A percentile compares a stretch with the other conserved stretches of the same genome.
Evolutionary conservation across 2,888 invertebrate species (phyloP).

Genomic region (Meta bourneti): DNA sequence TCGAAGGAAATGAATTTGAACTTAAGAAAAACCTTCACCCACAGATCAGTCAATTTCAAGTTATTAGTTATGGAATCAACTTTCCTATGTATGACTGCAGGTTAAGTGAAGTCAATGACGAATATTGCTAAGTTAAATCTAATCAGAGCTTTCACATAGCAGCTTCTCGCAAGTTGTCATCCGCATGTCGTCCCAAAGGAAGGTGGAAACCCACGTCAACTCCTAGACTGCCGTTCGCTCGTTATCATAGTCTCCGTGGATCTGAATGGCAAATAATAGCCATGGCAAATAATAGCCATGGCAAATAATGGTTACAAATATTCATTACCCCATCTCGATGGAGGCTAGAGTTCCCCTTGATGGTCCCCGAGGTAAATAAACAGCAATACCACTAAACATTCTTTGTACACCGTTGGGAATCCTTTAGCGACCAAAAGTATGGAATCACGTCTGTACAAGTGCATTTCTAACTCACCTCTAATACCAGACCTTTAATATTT

Average conservation of each 20-base stretch:
- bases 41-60: neutral
- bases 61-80: neutral
- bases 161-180: neutral
- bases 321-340: neutral
- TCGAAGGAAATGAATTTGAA: no score
- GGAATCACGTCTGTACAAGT: slow-evolving; percentile 12
- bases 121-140: neutral
- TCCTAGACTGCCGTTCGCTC: neutral
- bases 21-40: no score
- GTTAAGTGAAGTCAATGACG: neutral
- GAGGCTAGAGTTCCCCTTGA: neutral
- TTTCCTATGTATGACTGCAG: neutral
- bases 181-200: neutral
- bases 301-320: slow-evolving; percentile 5
- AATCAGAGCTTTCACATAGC: neutral
- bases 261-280: neutral
- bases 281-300: neutral
- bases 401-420: slow-evolving; percentile 7
- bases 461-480: slow-evolving; percentile 54
- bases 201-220: no score
- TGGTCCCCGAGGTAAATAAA: slow-evolving; percentile 5
- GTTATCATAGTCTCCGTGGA: neutral
- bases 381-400: slow-evolving; percentile 31
- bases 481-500: slow-evolving; percentile 61
- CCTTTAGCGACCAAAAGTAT: slow-evolving; percentile 48